phyloP scores from a whole-genome alignment of 1,140 invertebrate species.

The Bombus pyrosoma region DNA sequence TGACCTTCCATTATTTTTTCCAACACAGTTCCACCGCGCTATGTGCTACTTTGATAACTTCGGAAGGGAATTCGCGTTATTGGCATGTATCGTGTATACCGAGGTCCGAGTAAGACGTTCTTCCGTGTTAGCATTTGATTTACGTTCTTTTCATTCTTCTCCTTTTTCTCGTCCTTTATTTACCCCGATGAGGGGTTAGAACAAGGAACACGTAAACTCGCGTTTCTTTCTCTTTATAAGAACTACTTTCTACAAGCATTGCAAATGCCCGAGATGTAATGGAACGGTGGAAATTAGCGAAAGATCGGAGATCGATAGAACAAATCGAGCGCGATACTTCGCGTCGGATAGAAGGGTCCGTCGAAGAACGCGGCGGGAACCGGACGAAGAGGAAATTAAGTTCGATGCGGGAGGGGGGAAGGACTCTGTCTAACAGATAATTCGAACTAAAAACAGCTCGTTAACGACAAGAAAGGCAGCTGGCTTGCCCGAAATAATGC shows the following conservation, averaged over 20 bases:
- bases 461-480: constrained; percentile 37
- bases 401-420: not conserved
- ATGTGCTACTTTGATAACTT: not conserved
- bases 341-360: not conserved
- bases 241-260: too few relatives aligned
- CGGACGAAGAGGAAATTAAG: not conserved
- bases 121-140: not conserved
- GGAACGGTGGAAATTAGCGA: not conserved
- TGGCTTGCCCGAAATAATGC: constrained; percentile 34
- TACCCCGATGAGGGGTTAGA: too few relatives aligned
- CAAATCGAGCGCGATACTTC: not conserved
- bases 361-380: not conserved
- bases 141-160: too few relatives aligned
- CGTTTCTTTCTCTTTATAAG: not conserved
- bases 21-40: too few relatives aligned
- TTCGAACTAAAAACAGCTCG: constrained; percentile 40
- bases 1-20: constrained; percentile 16
- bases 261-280: not conserved
- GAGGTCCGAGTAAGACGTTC: not conserved
- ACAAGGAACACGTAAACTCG: too few relatives aligned
- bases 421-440: constrained; percentile 23
- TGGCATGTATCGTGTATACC: not conserved
- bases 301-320: not conserved
- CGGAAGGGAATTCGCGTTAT: not conserved
- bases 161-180: too few relatives aligned